Base-by-base conservation (phyloP, 1,140 invertebrate genomes). In the Hirudo medicinalis region DNA sequence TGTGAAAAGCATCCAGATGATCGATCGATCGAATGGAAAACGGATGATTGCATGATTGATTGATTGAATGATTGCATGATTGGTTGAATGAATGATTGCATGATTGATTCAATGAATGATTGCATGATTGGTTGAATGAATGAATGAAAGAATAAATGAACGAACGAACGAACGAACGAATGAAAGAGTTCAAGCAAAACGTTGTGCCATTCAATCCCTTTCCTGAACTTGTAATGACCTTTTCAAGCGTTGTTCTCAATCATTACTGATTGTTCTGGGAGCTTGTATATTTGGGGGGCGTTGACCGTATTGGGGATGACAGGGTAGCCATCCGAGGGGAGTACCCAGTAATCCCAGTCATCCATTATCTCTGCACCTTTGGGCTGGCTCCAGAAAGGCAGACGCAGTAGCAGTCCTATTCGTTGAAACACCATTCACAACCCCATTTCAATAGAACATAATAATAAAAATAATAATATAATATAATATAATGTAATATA, bases 291-390 rank as follows among this genome's bases (percentile, higher is more conserved):
- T 17, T 11, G 43, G 13, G 43, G 43, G 15, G 43, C 43, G 13
- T 49, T 49, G 43, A 49, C 43, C 0, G 43, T 49, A 49, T 49
- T 49, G 43, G 43, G 43, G 43, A 49, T 63, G 57, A 32, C 57
- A n/a, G 22, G 29, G 19, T 63, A 63, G 29, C 29, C 22, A n/a
- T 80, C 77, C 11, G 76, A 75, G 13, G 78, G 78, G 9, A 78
- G 73, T 49, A 76, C 73, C 77, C 78, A 80, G 68, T 73, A 76
- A 17, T 72, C 66, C 11, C 72, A 22, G 72, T 80, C 79, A 54
- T 78, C 77, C 69, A 78, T 79, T 60, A 79, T 60, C 11, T 69
- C 54, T 9, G 76, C 72, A 0, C 72, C 74, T 6, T 70, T 60
- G 0, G 78, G 78, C 66, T 76, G 75, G 55, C 77, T 76, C 19